Evolutionary conservation across 2,888 invertebrate species (phyloP), one percentile per base, ranked within the genome.

Genomic region (Pilophorus perplexus): DNA sequence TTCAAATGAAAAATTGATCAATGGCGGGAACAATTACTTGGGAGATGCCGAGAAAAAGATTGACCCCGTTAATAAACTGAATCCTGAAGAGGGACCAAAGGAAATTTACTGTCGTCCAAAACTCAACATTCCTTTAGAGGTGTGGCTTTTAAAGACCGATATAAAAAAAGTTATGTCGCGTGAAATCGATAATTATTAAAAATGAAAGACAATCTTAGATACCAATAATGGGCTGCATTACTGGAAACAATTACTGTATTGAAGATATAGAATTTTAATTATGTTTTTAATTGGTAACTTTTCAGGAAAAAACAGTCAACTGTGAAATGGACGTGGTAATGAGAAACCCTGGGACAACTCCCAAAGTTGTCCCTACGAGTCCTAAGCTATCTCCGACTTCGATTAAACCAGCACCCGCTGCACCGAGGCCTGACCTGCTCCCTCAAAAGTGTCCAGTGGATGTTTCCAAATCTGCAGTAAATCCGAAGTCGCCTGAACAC

Each of bases 1-100:
- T 71, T 75, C 68, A 16, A 64, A 66, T 48, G 77, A 78, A 69
- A 80, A 81, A 4, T 23, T 25, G 28, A 44, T 3, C 33, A 44
- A 27, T 37, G 38, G 46, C 57, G 33, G 46, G 10, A 83, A 83
- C 42, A 65, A 40, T 8, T 52, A 33, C 8, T 14, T 5, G 14
- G 38, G 40, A 38, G 64, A 55, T 18, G 68, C 59, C 48, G 33
- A 59, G 12, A 66, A 69, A 59, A 55, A 68, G 37, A 68, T 66
- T 16, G 66, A 69, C 52, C 46, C 57, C 27, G 38, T 66, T 40
- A 67, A 67, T 33, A 60, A 37, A 65, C 23, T 46, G 50, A 50
- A 65, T 18, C 48, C 28, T 18, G 37, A 59, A 22, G 50, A 42
- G 48, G 42, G 70, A 38, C 69, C 66, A 2, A 68, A 68, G 16